phyloP scores from a whole-genome alignment of 2,797 vertebrate species.

The Prunella strophiata region DNA sequence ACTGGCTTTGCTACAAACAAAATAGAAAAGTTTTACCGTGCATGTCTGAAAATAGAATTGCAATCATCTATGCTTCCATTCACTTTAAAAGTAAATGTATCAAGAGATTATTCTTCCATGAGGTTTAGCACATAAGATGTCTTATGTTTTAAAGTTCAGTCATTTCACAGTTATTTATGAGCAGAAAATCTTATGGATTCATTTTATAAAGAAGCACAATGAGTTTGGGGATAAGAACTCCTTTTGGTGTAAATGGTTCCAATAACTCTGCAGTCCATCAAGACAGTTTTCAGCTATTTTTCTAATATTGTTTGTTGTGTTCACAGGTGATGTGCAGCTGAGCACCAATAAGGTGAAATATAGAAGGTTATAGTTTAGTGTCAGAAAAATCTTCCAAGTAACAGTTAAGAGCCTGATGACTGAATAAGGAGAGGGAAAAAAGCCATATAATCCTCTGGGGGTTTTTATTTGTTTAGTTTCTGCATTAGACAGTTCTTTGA shows the following conservation, averaged over 20 bases:
- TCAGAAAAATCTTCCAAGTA: neutral
- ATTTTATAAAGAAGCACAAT: neutral
- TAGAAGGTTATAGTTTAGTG: neutral
- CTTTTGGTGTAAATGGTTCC: neutral
- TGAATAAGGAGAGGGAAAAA: neutral
- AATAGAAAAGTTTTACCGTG: neutral
- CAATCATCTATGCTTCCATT: conserved; percentile 58
- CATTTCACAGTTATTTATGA: conserved; percentile 53
- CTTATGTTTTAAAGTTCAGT: conserved; percentile 55
- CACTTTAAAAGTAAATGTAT: conserved; percentile 58
- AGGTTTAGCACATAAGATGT: conserved; percentile 43
- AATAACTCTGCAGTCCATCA: neutral
- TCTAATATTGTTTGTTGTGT: neutral
- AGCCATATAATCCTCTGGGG: neutral
- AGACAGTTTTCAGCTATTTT: neutral
- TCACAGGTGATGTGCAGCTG: neutral
- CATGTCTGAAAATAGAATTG: conserved; percentile 47
- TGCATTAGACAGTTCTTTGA: conserved; percentile 49
- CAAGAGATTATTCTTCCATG: conserved; percentile 56
- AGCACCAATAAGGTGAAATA: neutral
- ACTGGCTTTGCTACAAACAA: neutral
- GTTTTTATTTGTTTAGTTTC: conserved; percentile 27
- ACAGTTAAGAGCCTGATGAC: neutral
- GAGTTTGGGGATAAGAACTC: neutral
- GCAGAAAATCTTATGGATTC: conserved; percentile 49